Percentiles rank a stretch among this genome's conserved stretches.
Evolutionary conservation across 2,888 invertebrate genomes (phyloP).

Genomic region (Miltochrista miniata): DNA sequence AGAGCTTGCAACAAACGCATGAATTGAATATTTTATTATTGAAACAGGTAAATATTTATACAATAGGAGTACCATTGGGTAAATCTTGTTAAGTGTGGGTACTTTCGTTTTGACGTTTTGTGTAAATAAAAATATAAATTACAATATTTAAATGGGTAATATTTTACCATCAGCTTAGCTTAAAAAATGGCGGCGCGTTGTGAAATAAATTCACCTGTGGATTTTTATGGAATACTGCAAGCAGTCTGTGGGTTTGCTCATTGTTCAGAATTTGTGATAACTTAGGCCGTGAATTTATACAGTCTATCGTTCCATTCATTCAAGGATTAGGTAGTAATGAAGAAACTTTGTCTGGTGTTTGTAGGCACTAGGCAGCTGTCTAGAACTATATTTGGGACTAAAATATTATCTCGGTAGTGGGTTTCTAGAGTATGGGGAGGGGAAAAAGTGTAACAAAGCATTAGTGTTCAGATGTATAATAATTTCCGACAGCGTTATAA

Average conservation of each 20-base stretch:
- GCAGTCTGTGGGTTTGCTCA: neutral
- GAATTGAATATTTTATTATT: neutral
- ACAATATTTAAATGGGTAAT: neutral
- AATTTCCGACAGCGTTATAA: too few species aligned
- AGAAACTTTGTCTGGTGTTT: too few species aligned
- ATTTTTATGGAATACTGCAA: neutral
- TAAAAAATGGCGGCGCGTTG: neutral
- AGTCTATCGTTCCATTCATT: too few species aligned
- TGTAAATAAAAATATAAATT: neutral
- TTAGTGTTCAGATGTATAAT: too few species aligned
- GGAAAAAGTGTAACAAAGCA: too few species aligned
- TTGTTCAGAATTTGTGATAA: too few species aligned
- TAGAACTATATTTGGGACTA: too few species aligned
- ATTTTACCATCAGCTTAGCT: neutral
- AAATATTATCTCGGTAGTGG: too few species aligned
- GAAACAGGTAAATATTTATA: neutral
- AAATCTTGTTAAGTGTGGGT: neutral
- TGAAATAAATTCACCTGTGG: neutral
- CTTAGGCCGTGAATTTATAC: too few species aligned
- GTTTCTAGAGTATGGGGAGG: too few species aligned
- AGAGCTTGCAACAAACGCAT: neutral
- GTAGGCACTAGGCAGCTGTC: too few species aligned
- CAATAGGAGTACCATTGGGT: neutral
- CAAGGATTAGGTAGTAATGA: too few species aligned
- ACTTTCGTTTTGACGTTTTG: neutral